Conservation (phyloP, 2,888 invertebrate genomes). For the Hoplodrina blanda region DNA sequence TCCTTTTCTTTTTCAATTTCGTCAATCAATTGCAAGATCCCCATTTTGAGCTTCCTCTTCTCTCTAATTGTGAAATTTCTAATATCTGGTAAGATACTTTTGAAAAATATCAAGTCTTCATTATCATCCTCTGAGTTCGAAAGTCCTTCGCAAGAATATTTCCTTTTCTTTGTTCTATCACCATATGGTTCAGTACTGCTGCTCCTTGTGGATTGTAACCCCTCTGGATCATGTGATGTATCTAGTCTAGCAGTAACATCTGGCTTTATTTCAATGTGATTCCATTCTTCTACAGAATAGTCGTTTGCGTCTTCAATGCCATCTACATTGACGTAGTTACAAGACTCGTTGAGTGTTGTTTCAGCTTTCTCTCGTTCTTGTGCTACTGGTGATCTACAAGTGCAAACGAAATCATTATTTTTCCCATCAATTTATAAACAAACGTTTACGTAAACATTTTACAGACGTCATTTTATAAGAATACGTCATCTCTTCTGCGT, state of each 20-base stretch:
- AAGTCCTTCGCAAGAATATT: conserved; percentile 43
- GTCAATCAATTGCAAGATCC: conserved; percentile 86
- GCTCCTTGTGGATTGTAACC: conserved; percentile 1
- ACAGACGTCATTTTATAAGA: background rate
- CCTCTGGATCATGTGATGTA: conserved; percentile 22
- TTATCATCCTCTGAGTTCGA: conserved; percentile 61
- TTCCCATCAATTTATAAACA: background rate
- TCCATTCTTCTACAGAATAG: conserved; percentile 59
- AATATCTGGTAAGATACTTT: conserved; percentile 89
- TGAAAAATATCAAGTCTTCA: conserved; percentile 85
- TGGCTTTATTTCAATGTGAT: conserved; percentile 60
- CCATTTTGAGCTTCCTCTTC: conserved; percentile 89
- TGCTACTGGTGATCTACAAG: conserved; percentile 26
- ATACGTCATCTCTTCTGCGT: background rate
- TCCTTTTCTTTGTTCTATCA: conserved; percentile 53
- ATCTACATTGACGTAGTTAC: conserved; percentile 47
- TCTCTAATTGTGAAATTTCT: conserved; percentile 85
- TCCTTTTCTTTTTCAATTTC: conserved; percentile 73
- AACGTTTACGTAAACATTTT: background rate
- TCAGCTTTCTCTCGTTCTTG: conserved; percentile 46
- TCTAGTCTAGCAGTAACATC: conserved; percentile 40
- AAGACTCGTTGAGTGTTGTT: conserved; percentile 38
- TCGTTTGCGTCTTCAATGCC: conserved; percentile 52
- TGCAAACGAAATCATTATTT: background rate
- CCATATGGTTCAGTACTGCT: conserved; percentile 35